These are phyloP conservation scores for Danio kyathit DNA, from an alignment of 2,797 vertebrate genomes.

Conservation along the genomic window DNA sequence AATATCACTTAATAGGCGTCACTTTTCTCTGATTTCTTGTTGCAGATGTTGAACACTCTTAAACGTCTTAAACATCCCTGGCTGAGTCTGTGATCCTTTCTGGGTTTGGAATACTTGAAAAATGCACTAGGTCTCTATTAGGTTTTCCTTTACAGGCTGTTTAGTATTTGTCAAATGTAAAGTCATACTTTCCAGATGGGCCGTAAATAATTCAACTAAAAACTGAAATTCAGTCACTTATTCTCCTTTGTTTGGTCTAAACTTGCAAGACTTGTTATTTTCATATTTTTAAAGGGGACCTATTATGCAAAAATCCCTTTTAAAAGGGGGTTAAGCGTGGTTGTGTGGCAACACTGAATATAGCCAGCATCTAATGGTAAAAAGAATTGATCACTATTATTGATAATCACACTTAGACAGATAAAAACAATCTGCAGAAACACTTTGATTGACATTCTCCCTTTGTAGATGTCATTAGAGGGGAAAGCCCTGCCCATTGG, in stretches of 20 bases:
- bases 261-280: no score
- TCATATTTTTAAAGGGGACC: neutral
- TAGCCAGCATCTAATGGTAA: no score
- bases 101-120: neutral
- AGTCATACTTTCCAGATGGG: neutral
- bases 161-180: neutral
- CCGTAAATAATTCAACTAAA: neutral
- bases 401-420: no score
- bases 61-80: slow-evolving; percentile 85
- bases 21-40: slow-evolving; percentile 80
- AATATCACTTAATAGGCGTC: slow-evolving; percentile 80
- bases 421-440: no score
- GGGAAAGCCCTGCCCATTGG: no score
- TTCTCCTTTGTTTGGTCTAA: neutral
- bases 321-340: no score
- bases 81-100: slow-evolving; percentile 65
- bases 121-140: neutral
- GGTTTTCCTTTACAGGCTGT: neutral
- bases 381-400: no score
- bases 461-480: no score
- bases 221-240: neutral
- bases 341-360: no score
- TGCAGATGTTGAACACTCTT: slow-evolving; percentile 80
- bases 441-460: no score
- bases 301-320: no score